Evolutionary conservation across 2,797 vertebrate genomes (phyloP).

Genomic region (Semotilus atromaculatus): DNA sequence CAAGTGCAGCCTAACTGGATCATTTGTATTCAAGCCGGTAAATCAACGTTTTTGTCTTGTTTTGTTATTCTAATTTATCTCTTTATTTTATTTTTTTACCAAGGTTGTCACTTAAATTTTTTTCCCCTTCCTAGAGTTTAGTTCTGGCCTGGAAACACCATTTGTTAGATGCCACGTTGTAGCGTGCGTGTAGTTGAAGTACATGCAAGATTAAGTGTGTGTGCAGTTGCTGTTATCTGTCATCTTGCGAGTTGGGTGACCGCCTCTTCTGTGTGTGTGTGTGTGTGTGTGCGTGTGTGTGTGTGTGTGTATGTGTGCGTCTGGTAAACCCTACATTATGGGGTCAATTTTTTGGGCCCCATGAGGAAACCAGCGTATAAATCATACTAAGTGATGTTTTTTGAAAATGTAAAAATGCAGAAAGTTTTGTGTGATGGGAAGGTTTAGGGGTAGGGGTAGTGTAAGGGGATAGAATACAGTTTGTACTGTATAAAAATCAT

Average conservation of each 20-base stretch:
- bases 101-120: conserved; percentile 17
- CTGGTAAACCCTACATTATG: no score
- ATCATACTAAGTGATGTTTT: no score
- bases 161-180: conserved; percentile 21
- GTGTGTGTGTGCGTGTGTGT: conserved; percentile 12
- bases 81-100: conserved; percentile 1
- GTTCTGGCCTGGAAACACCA: not conserved
- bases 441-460: no score
- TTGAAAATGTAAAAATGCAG: no score
- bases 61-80: conserved; percentile 29
- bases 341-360: no score
- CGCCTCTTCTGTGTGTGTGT: conserved; percentile 14
- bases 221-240: conserved; percentile 58
- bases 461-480: no score
- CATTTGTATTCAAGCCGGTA: conserved; percentile 22
- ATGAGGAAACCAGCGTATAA: no score
- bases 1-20: conserved; percentile 20
- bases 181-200: conserved; percentile 11
- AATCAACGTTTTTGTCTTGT: not conserved
- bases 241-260: conserved; percentile 38
- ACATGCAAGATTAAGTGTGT: conserved; percentile 42
- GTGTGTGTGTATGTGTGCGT: conserved; percentile 2
- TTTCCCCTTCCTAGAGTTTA: conserved; percentile 13
- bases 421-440: no score
- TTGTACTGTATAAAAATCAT: no score